Base-by-base conservation (phyloP, 2,797 vertebrate genomes). In the Dallia pectoralis region DNA sequence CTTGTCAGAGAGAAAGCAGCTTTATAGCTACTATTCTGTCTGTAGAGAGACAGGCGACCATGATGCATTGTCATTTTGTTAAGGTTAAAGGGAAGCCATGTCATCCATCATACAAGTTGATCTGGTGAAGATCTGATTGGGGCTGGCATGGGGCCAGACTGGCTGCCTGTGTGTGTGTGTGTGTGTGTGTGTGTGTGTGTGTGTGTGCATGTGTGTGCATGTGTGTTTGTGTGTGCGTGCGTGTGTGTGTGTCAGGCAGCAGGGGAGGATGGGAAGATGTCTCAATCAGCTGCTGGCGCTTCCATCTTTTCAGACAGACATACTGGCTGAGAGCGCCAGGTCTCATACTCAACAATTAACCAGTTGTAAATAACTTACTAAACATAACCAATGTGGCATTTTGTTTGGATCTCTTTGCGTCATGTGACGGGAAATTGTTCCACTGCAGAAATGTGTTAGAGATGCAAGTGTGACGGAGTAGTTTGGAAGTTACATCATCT, bases 21-120 rank as follows among this genome's bases (percentile, higher is more conserved):
- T 62, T 27, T 51, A 29, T 63, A 63, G 61, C 61, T 63, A 30
- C 53, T 59, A n/a, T 4, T 59, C 53, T 59, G 53, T 29, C 2
- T 44, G 9, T 33, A 25, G 71, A 77, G 73, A 51, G 77, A 81
- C 27, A 74, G 75, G 67, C 40, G 44, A 69, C 51, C 51, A 56
- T 74, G 75, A 80, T 69, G 74, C 70, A 75, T 71, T 77, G 84
- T 70, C 80, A 78, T 81, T 83, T 84, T 84, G 79, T 85, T 86
- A 83, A 82, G 83, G 83, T 83, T 87, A 85, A 87, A 84, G 79
- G 79, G 74, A 82, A 73, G 78, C 77, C 72, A 82, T 70, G 73
- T 76, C 79, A 86, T 76, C 64, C 71, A n/a, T 85, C 85, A 82
- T 76, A 51, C 69, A 64, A 76, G 74, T 70, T 70, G 82, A 81